Evolutionary conservation across 2,888 invertebrate species (phyloP), one percentile per base, ranked within the genome.

Genomic region (Nemapogon koenigi): DNA sequence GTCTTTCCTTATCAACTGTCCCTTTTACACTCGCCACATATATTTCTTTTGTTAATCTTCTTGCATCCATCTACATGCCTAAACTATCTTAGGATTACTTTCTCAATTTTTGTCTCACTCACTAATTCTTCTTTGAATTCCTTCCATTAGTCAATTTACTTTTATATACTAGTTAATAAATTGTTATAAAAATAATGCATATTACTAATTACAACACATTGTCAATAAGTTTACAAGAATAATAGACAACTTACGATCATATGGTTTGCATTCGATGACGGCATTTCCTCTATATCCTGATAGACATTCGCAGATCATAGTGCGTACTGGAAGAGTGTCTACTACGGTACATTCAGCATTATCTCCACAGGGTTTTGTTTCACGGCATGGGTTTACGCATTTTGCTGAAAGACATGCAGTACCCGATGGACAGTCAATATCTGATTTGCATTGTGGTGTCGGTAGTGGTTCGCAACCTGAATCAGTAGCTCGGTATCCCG

Each of bases 261-360:
- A 88, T 8, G 69, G 62, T 43, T 56, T 62, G 56, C 94, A 95
- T 55, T 88, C 86, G 7, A 89, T 81, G 6, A 91, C 87, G 14
- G 94, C 94, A 59, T 94, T 91, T 60, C 94, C 95, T 65, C 87
- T 87, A 59, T 88, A 93, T 43, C 93, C 94, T 22, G 90, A 88
- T 30, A 88, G 60, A 59, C 95, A 95, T 64, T 91, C 89, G 56
- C 94, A 95, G 43, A 91, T 85, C 89, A 94, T 90, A 6, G 94
- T 94, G 56, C 90, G 83, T 1, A 94, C 88, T 7, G 94, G 92
- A 35, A 86, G 73, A 0, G 94, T 92, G 55, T 94, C 89, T 19
- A 90, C 69, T 2, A 91, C 88, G 43, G 83, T 86, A 56, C 94
- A 94, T 41, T 85, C 81, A 0, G 92, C 88, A 55, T 92, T 91